phyloP scores from a whole-genome alignment of 1,140 invertebrate genomes.

The Apis florea region DNA sequence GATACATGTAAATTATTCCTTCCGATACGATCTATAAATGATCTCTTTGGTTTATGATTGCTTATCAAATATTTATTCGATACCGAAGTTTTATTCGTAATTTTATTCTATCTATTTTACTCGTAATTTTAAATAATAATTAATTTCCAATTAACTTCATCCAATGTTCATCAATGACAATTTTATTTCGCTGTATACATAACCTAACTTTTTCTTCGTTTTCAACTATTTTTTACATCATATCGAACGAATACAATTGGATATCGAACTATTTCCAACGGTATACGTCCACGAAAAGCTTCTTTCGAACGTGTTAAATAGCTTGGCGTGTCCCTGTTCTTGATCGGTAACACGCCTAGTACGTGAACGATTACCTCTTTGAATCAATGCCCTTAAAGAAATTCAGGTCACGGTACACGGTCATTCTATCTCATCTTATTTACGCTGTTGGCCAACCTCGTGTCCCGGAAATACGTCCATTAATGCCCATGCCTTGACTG shows the following conservation, averaged over 20 bases:
- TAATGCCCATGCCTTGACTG: slow-evolving; percentile 41
- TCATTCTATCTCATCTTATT: slow-evolving; percentile 1
- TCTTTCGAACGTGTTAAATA: slow-evolving; percentile 13
- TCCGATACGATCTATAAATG: too few species aligned
- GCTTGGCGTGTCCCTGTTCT: not conserved
- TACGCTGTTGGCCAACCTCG: not conserved
- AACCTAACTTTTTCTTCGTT: too few species aligned
- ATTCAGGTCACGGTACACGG: slow-evolving; percentile 32
- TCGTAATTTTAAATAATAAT: not conserved
- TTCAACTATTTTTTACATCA: not conserved
- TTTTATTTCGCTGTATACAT: too few species aligned
- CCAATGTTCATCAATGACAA: not conserved
- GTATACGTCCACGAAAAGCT: not conserved
- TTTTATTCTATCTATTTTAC: not conserved
- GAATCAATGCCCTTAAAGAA: slow-evolving; percentile 10
- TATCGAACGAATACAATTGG: slow-evolving; percentile 12
- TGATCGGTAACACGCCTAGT: not conserved
- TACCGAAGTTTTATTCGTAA: not conserved
- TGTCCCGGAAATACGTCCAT: slow-evolving; percentile 54
- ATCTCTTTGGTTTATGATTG: not conserved
- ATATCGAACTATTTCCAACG: not conserved
- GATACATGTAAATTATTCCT: too few species aligned
- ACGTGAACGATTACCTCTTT: not conserved
- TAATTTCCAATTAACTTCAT: not conserved
- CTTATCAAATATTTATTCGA: not conserved